Evolutionary conservation across 2,888 invertebrate genomes (phyloP), one percentile per base, ranked within the genome.

Genomic region (Emesis russula): DNA sequence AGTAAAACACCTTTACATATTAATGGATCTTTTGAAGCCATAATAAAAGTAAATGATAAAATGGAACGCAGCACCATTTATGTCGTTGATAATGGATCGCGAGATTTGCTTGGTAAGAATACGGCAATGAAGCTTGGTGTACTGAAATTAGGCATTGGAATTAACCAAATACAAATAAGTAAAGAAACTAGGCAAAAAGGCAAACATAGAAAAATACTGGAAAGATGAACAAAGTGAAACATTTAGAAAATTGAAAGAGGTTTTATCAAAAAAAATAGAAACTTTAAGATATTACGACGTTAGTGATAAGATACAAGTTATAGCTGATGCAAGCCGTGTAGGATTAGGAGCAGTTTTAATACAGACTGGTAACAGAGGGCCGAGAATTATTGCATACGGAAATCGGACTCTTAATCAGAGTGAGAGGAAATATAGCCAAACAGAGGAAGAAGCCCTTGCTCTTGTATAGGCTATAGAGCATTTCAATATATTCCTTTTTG

Each of bases 391-490:
- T 53, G 95, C 90, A 0, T 95, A 83, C 33, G 95, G 94, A 0
- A 90, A 93, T 63, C 78, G 84, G 1, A 93, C 87, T 0, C 53
- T 93, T 0, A 87, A 70, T 0, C 48, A 77, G 0, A 83, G 81
- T 33, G 94, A 93, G 80, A 48, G 86, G 0, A 82, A 81, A 13
- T 94, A 95, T 25, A 84, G 94, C 66, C 94, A 95, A 80, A 94
- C 95, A 0, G 94, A 95, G 41, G 94, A 95, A 77, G 94, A 94
- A 53, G 94, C 94, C 0, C 38, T 95, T 0, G 92, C 92, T 25
- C 31, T 83, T 0, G 74, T 83, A 2, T 83, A 78, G 79, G 74
- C 74, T 13, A 38, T 75, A 2, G 74, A 84, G 38, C 95, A 95
- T 81, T 95, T 95, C 63, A 58, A 93, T 11, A 86, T 93, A 0